Evolutionary conservation across 2,888 invertebrate genomes (phyloP), one percentile per base, ranked within the genome.

Genomic region (Andrena marginata): DNA sequence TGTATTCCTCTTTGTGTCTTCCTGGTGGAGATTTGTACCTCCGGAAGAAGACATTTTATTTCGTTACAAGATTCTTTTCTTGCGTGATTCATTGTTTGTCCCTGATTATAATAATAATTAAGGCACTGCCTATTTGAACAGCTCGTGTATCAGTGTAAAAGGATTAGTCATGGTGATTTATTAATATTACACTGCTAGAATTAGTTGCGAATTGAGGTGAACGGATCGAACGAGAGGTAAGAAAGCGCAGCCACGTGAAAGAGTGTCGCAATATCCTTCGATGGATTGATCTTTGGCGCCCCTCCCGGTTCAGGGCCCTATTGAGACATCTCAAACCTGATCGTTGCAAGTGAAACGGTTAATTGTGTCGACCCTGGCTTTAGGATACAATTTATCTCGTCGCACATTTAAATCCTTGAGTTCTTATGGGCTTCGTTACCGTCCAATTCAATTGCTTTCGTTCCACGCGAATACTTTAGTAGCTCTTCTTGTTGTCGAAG

Each of bases 251-350:
- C 31, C 68, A 23, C 35, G 68, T 68, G 68, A 64, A 77, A 72
- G 62, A 77, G 70, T 82, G 73, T 77, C 65, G 73, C 68, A 70
- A 74, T 56, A 67, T 56, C 35, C 71, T 65, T 56, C 73, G 60
- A 65, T 75, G 48, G 29, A 77, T 74, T 62, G 62, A 82, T 70
- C 74, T 77, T 77, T 83, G 77, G 70, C 77, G 48, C 73, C 33
- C 23, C 26, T 67, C 42, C 59, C 64, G 56, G 64, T 72, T 64
- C 67, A 54, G 23, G 26, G 35, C 35, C 51, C 63, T 51, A 71
- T 71, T n/a, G 51, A 62, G 60, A 69, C 48, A 16, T 51, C n/a
- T 54, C n/a, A 54, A 68, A 68, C 69, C 26, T 62, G 59, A 73
- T 73, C 35, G 33, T 48, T 29, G 23, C 31, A 48, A 72, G 20